Evolutionary conservation across 2,888 invertebrate species (phyloP).

Genomic region (Fragum whitleyi): DNA sequence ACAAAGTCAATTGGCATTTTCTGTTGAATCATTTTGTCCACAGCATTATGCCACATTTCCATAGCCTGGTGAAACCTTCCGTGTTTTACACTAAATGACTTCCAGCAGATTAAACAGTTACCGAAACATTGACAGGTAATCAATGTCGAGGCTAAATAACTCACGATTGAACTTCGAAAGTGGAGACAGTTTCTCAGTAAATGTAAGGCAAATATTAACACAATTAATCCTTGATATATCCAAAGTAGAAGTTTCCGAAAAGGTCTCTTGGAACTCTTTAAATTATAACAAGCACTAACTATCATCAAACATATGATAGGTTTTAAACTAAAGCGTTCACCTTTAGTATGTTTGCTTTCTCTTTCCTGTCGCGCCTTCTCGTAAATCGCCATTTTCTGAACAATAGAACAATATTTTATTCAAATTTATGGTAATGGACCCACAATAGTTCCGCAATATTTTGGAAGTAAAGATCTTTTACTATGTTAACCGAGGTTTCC

Average conservation of each 20-base stretch:
- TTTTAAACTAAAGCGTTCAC: background rate
- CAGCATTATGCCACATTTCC: background rate
- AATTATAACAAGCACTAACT: slow-evolving; percentile 4
- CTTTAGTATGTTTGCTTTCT: background rate
- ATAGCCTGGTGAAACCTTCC: slow-evolving; percentile 1
- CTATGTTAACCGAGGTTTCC: too few relatives aligned
- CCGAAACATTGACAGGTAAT: background rate
- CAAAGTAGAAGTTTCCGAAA: background rate
- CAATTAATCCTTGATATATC: background rate
- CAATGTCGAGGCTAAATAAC: background rate
- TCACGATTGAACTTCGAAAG: background rate
- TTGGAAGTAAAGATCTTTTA: too few relatives aligned
- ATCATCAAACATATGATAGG: slow-evolving; percentile 2
- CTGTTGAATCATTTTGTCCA: background rate
- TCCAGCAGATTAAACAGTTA: background rate
- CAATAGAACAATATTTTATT: too few relatives aligned
- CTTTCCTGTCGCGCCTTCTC: background rate
- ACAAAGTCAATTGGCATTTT: background rate
- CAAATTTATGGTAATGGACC: too few relatives aligned
- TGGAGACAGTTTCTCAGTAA: background rate
- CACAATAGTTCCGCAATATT: too few relatives aligned
- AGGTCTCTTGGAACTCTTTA: background rate
- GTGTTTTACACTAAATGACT: slow-evolving; percentile 7
- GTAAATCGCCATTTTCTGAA: background rate
- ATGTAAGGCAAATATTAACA: background rate